Evolutionary conservation across 2,113 vertebrate genomes (phyloP).

Genomic region (Anhinga rufa): DNA sequence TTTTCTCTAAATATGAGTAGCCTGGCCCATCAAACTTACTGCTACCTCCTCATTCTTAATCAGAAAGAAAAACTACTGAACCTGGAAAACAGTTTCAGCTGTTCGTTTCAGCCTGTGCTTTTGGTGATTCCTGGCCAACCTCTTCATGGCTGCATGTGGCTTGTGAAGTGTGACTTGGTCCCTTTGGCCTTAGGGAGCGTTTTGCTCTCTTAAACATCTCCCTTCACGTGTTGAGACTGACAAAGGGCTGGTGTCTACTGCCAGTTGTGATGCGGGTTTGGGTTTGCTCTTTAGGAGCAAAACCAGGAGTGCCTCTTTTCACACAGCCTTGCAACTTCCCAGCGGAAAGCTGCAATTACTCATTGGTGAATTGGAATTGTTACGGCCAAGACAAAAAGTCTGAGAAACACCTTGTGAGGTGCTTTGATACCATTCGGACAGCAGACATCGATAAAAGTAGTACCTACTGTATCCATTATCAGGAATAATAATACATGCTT

Average conservation of each 20-base stretch:
- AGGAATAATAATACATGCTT: not conserved
- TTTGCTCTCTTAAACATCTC: not conserved
- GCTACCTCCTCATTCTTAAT: not conserved
- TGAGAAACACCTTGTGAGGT: not conserved
- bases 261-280: accelerated
- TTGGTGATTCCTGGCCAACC: not conserved
- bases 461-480: not conserved
- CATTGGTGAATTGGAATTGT: not conserved
- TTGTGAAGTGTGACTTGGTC: not conserved
- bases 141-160: not conserved
- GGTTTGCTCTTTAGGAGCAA: not conserved
- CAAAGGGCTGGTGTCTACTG: not conserved
- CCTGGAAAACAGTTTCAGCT: not conserved
- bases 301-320: not conserved
- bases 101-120: accelerated
- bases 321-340: not conserved
- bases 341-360: not conserved
- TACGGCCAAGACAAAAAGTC: not conserved
- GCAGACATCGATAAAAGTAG: not conserved
- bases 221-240: not conserved
- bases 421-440: not conserved
- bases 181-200: not conserved
- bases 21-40: not conserved
- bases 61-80: not conserved
- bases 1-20: not conserved